Conservation (phyloP, 2,888 invertebrate species). For the Xanthorhoe designata region DNA sequence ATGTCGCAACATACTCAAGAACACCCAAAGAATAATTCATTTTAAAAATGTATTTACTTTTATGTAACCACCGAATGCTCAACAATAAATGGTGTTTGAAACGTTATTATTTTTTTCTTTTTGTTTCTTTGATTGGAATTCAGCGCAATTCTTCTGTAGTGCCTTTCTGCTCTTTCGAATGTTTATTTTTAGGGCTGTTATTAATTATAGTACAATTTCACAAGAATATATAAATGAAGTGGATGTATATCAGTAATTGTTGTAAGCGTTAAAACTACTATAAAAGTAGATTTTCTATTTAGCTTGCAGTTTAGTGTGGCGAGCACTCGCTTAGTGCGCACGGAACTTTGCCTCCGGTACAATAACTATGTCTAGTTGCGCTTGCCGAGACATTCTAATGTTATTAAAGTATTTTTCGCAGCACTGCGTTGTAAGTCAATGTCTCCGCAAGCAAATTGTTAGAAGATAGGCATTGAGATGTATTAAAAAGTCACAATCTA, state of each 20-base stretch:
- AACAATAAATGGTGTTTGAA: slow-evolving; percentile 50
- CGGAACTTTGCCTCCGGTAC: slow-evolving; percentile 60
- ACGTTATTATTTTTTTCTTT: slow-evolving; percentile 43
- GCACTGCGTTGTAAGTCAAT: slow-evolving; percentile 42
- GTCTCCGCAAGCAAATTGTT: slow-evolving; percentile 64
- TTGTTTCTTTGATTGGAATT: slow-evolving; percentile 36
- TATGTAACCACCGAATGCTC: slow-evolving; percentile 58
- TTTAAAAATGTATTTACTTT: slow-evolving; percentile 29
- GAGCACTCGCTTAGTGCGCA: slow-evolving; percentile 42
- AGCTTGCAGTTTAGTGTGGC: slow-evolving; percentile 44
- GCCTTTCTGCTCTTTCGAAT: slow-evolving; percentile 57
- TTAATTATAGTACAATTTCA: slow-evolving; percentile 41
- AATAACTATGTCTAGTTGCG: slow-evolving; percentile 66
- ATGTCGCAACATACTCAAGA: slow-evolving; percentile 27
- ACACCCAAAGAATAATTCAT: slow-evolving; percentile 42
- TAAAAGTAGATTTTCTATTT: slow-evolving; percentile 60
- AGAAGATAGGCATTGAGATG: too few relatives aligned
- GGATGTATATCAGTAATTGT: slow-evolving; percentile 46
- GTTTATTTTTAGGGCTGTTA: slow-evolving; percentile 46
- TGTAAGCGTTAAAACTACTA: slow-evolving; percentile 56
- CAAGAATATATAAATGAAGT: slow-evolving; percentile 36
- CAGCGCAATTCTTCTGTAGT: slow-evolving; percentile 62
- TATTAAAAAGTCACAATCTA: too few relatives aligned
- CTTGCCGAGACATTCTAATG: slow-evolving; percentile 64
- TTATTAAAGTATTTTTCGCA: slow-evolving; percentile 36